A percentile compares a stretch with the other conserved stretches of the same genome.
Evolutionary conservation across 2,797 vertebrate species (phyloP).

Genomic region (Lophotriccus pileatus): DNA sequence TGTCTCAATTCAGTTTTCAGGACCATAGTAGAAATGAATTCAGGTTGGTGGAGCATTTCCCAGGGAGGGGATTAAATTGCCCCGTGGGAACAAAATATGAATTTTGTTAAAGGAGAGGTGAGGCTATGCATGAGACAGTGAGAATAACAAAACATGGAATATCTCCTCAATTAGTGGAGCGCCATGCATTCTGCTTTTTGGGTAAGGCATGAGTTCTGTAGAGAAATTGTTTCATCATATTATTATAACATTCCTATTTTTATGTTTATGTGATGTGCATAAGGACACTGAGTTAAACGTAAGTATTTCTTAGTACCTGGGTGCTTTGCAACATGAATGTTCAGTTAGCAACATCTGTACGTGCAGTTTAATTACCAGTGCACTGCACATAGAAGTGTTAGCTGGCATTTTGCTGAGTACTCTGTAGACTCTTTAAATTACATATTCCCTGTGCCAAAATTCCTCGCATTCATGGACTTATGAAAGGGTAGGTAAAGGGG

Average conservation of each 20-base stretch:
- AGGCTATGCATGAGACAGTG: neutral
- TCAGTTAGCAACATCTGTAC: neutral
- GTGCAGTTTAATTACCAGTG: neutral
- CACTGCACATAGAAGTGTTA: fast-evolving
- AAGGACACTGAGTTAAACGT: neutral
- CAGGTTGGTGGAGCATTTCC: neutral
- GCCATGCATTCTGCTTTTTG: neutral
- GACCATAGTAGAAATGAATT: neutral
- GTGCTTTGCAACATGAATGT: neutral
- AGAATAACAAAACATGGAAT: neutral
- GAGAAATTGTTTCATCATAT: neutral
- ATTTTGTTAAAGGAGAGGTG: neutral
- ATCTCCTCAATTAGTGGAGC: neutral
- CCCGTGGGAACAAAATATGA: neutral
- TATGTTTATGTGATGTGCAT: neutral
- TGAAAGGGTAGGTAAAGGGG: neutral
- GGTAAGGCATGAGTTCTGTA: neutral
- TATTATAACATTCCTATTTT: neutral
- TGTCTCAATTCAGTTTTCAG: neutral
- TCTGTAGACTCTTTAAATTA: neutral
- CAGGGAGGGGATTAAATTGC: neutral
- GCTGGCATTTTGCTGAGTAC: neutral
- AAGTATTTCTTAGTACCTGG: neutral
- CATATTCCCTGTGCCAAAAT: neutral
- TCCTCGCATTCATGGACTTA: neutral